phyloP scores from a whole-genome alignment of 1,140 invertebrate species.

The Orchestia grillus region DNA sequence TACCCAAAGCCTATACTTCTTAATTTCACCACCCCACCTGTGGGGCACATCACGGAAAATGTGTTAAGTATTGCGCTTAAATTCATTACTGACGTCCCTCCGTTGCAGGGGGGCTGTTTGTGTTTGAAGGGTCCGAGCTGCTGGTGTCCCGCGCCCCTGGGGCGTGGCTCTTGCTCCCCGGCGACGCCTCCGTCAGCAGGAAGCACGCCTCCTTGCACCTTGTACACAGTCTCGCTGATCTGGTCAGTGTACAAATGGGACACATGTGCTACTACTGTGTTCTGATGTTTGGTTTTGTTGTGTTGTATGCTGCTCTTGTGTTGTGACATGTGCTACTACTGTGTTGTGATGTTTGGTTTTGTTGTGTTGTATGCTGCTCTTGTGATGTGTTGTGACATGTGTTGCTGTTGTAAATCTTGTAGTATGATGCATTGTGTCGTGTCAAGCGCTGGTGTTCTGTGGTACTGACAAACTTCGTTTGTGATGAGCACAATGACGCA shows the following conservation, averaged over 20 bases:
- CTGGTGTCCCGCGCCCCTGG: background rate
- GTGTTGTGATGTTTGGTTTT: background rate
- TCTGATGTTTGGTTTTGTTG: background rate
- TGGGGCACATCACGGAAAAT: too few species aligned
- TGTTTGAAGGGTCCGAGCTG: background rate
- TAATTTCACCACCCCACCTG: too few species aligned
- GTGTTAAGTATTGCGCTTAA: too few species aligned
- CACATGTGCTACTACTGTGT: background rate
- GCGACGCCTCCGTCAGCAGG: slow-evolving; percentile 16
- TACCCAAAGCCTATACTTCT: too few species aligned
- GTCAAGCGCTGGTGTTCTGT: too few species aligned
- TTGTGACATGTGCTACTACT: background rate
- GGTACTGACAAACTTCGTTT: too few species aligned
- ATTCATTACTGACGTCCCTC: too few species aligned
- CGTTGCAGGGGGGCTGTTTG: background rate
- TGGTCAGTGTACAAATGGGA: background rate
- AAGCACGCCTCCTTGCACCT: background rate
- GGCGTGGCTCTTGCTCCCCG: background rate
- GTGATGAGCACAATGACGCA: too few species aligned
- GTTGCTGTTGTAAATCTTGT: background rate
- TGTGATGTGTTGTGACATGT: background rate
- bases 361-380: background rate
- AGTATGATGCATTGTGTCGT: too few species aligned
- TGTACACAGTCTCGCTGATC: background rate
- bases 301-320: too few species aligned